Conservation (phyloP, 1,140 invertebrate genomes). For the Drosophila malerkotliana region DNA sequence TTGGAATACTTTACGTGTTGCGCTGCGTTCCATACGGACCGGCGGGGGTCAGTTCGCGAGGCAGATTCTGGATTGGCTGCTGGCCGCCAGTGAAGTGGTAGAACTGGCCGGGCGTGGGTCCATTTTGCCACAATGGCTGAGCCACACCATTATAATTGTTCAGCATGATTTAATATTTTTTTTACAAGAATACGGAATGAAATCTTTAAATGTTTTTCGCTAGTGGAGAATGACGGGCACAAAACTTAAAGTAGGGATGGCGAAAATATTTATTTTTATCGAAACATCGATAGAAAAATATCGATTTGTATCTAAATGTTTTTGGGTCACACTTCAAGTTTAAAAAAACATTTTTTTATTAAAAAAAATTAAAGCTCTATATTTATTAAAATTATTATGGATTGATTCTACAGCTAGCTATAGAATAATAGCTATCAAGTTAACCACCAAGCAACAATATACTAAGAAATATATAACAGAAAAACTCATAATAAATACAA, state of each 20-base stretch:
- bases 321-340: no score
- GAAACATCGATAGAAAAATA: no score
- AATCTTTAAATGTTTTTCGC: slow-evolving; percentile 22
- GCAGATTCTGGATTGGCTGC: slow-evolving; percentile 56
- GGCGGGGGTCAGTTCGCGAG: slow-evolving; percentile 61
- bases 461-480: no score
- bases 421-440: no score
- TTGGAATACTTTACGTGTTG: slow-evolving; percentile 86
- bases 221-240: slow-evolving; percentile 70
- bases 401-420: no score
- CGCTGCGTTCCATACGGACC: slow-evolving; percentile 84
- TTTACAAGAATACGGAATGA: background rate
- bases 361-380: no score
- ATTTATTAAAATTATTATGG: no score
- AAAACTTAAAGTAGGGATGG: slow-evolving; percentile 26
- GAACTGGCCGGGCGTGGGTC: slow-evolving; percentile 88
- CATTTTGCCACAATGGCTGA: slow-evolving; percentile 88
- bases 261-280: no score
- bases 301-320: no score
- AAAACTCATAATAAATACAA: no score
- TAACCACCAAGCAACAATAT: no score
- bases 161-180: slow-evolving; percentile 54
- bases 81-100: slow-evolving; percentile 88
- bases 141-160: slow-evolving; percentile 48
- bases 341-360: no score